A percentile compares a stretch with the other conserved stretches of the same genome.
Conservation (phyloP, 2,797 vertebrate genomes). For the Channallabes apus region DNA sequence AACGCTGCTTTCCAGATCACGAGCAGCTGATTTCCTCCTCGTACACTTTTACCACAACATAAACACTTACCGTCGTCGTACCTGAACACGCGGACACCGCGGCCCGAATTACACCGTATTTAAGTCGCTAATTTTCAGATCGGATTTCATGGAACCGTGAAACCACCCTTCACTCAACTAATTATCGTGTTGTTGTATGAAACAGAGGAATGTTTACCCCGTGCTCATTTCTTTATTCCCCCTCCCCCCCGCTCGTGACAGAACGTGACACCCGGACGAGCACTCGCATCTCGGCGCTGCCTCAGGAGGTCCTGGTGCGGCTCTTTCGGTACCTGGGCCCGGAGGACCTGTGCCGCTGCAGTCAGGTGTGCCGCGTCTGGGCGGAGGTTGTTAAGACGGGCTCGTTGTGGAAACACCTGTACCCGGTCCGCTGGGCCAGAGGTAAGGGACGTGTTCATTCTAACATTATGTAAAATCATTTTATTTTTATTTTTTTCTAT, state of each 20-base stretch:
- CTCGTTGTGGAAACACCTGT: constrained; percentile 93
- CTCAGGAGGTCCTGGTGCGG: constrained; percentile 90
- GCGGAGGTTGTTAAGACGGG: constrained; percentile 86
- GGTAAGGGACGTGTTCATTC: constrained; percentile 69
- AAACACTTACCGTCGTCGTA: neutral
- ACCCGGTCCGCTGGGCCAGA: constrained; percentile 94
- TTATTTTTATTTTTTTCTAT: too few species aligned
- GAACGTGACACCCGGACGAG: constrained; percentile 75
- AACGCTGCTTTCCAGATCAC: too few species aligned
- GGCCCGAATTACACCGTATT: too few species aligned
- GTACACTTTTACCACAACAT: too few species aligned
- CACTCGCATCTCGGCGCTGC: constrained; percentile 84
- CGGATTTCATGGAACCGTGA: neutral
- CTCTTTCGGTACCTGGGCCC: constrained; percentile 89
- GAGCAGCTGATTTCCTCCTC: too few species aligned
- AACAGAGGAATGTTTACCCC: too few species aligned
- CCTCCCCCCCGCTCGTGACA: constrained; percentile 55
- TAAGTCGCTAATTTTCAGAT: neutral
- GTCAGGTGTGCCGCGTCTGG: constrained; percentile 91
- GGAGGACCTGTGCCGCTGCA: constrained; percentile 88
- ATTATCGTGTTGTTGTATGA: neutral
- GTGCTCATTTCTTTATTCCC: too few species aligned
- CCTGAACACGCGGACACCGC: too few species aligned
- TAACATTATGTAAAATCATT: neutral
- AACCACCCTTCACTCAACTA: neutral